These are phyloP conservation scores for Caradrina kadenii DNA, from an alignment of 2,888 invertebrate genomes.

Conservation along the genomic window DNA sequence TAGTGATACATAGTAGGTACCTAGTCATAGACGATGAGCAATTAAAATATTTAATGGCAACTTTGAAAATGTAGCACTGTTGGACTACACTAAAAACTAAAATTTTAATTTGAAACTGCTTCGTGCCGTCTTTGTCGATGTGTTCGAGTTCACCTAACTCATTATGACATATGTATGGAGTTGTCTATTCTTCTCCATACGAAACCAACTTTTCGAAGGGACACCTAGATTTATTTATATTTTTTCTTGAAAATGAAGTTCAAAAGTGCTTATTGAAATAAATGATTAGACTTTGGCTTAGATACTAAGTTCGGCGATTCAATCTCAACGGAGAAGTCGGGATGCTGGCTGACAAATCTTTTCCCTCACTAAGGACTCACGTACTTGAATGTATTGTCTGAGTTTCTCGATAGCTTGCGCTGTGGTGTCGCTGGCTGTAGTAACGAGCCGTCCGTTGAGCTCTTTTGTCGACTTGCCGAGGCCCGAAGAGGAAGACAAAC, in stretches of 20 bases:
- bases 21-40: too few species aligned
- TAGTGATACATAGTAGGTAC: too few species aligned
- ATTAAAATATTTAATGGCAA: too few species aligned
- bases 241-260: too few species aligned
- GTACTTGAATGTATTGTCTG: constrained; percentile 76
- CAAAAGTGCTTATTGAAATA: too few species aligned
- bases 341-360: neutral
- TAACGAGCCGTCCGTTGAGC: constrained; percentile 69
- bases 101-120: too few species aligned
- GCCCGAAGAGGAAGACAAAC: constrained; percentile 16
- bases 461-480: constrained; percentile 51
- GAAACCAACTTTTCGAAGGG: too few species aligned
- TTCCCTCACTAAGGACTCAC: neutral
- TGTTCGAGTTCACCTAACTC: neutral
- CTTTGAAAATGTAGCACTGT: neutral
- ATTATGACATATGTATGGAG: too few species aligned
- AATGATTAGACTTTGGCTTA: too few species aligned
- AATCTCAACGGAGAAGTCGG: neutral
- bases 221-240: too few species aligned
- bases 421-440: constrained; percentile 78
- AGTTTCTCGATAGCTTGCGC: constrained; percentile 81
- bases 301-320: neutral
- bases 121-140: neutral
- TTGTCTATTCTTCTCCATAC: too few species aligned
- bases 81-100: too few species aligned